phyloP scores from a whole-genome alignment of 1,140 invertebrate genomes.

The Druon quercuslanigerum region DNA sequence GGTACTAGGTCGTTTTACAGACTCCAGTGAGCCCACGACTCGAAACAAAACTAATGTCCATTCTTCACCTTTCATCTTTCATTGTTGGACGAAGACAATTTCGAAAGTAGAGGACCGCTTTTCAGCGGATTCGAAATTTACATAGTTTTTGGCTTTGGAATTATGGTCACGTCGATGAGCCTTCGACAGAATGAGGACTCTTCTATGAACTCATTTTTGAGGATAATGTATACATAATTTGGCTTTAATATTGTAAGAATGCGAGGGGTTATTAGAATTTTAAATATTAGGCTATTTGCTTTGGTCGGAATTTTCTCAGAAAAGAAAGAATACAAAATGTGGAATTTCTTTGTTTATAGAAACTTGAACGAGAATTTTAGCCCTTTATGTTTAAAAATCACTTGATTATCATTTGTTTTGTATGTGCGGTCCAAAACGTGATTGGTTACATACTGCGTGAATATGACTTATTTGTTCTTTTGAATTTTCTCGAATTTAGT shows the following conservation, averaged over 20 bases:
- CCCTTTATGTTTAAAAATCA: too few species aligned
- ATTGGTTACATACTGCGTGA: too few species aligned
- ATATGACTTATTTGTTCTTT: too few species aligned
- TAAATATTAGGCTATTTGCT: neutral
- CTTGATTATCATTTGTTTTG: too few species aligned
- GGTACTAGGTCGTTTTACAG: conserved; percentile 28
- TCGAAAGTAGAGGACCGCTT: conserved; percentile 4
- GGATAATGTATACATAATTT: conserved; percentile 11
- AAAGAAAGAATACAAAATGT: too few species aligned
- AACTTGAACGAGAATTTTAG: too few species aligned
- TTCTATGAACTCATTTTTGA: conserved; percentile 5
- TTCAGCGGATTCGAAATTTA: conserved; percentile 7
- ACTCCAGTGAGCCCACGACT: neutral
- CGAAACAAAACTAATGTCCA: neutral
- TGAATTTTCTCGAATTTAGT: too few species aligned
- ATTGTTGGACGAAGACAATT: conserved; percentile 9
- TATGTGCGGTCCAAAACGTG: too few species aligned
- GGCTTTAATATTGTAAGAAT: neutral
- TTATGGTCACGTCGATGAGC: conserved; percentile 11
- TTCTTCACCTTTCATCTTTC: neutral
- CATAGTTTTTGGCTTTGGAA: conserved; percentile 29
- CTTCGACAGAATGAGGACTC: conserved; percentile 3
- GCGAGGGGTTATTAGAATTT: neutral
- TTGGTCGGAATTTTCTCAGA: too few species aligned
- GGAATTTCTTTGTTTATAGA: too few species aligned